Evolutionary conservation across 2,888 invertebrate genomes (phyloP).

Genomic region (Drosophila emarginata): DNA sequence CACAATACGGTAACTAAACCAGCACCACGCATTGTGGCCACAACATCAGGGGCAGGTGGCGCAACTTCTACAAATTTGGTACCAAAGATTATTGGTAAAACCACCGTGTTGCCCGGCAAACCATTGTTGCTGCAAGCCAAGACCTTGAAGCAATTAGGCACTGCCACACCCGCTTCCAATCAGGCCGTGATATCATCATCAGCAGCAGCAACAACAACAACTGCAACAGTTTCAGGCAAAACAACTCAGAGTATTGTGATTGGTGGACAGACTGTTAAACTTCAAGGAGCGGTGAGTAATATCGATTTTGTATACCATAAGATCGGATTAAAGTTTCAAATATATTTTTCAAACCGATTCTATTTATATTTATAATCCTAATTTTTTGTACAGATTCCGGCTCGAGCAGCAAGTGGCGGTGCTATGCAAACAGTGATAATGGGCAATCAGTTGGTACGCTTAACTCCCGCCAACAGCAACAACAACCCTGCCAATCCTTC

Average conservation of each 20-base stretch:
- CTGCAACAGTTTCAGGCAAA: constrained; percentile 67
- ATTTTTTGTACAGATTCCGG: constrained; percentile 44
- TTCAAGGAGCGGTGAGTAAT: constrained; percentile 78
- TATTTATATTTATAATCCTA: neutral
- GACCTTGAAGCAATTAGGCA: constrained; percentile 54
- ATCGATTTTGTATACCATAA: no score
- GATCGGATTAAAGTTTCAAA: neutral
- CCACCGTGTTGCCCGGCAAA: constrained; percentile 66
- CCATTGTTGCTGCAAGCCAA: constrained; percentile 63
- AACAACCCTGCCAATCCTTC: constrained; percentile 27
- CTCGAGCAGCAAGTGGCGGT: constrained; percentile 42
- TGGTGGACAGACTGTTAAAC: constrained; percentile 81
- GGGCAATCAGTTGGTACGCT: constrained; percentile 81
- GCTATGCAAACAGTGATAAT: constrained; percentile 82
- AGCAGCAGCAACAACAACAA: constrained; percentile 67
- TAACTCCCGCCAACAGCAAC: constrained; percentile 52
- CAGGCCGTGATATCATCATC: constrained; percentile 79
- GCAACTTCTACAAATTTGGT: constrained; percentile 45
- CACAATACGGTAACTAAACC: constrained; percentile 32
- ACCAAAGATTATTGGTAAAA: constrained; percentile 82
- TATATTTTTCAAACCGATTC: neutral
- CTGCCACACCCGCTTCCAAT: constrained; percentile 81
- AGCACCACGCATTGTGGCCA: constrained; percentile 54
- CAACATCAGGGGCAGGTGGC: constrained; percentile 4
- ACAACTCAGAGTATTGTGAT: constrained; percentile 80